These are phyloP conservation scores for Holcopasites calliopsidis DNA, from an alignment of 1,140 invertebrate species.

Conservation along the genomic window DNA sequence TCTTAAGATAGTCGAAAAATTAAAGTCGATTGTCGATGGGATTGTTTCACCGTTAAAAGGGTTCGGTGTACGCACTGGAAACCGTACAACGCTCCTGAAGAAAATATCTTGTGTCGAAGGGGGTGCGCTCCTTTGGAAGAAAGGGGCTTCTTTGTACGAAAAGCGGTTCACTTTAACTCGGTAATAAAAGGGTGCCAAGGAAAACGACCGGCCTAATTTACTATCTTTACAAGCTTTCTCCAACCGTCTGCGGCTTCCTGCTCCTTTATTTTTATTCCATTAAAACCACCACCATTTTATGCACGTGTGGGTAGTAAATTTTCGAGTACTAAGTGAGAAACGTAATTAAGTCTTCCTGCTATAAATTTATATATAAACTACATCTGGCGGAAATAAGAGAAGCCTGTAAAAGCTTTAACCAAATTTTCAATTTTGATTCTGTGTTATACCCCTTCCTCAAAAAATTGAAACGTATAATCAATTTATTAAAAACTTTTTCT, in stretches of 20 bases:
- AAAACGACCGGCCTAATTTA: background rate
- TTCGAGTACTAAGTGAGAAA: too few relatives aligned
- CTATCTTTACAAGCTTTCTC: background rate
- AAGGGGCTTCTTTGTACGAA: slow-evolving; percentile 56
- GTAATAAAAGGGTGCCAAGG: background rate
- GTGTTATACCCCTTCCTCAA: too few relatives aligned
- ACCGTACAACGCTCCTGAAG: slow-evolving; percentile 50
- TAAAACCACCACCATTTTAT: too few relatives aligned
- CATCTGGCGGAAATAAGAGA: too few relatives aligned
- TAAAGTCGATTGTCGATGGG: slow-evolving; percentile 14
- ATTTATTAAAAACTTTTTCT: too few relatives aligned
- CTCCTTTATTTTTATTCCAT: background rate
- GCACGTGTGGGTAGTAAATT: too few relatives aligned
- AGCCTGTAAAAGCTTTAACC: too few relatives aligned
- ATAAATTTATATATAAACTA: too few relatives aligned
- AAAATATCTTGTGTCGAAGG: slow-evolving; percentile 59
- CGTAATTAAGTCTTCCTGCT: background rate
- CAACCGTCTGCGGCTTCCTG: background rate
- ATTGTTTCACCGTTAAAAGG: slow-evolving; percentile 32
- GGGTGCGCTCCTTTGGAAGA: slow-evolving; percentile 38
- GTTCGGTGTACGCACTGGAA: slow-evolving; percentile 44
- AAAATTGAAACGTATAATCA: too few relatives aligned
- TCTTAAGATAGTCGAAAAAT: background rate
- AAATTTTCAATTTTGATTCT: too few relatives aligned
- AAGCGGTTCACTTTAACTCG: slow-evolving; percentile 19